Percentiles rank a stretch among this genome's conserved stretches.
Evolutionary conservation across 2,113 vertebrate species (phyloP).

Genomic region (Semicossyphus pulcher): DNA sequence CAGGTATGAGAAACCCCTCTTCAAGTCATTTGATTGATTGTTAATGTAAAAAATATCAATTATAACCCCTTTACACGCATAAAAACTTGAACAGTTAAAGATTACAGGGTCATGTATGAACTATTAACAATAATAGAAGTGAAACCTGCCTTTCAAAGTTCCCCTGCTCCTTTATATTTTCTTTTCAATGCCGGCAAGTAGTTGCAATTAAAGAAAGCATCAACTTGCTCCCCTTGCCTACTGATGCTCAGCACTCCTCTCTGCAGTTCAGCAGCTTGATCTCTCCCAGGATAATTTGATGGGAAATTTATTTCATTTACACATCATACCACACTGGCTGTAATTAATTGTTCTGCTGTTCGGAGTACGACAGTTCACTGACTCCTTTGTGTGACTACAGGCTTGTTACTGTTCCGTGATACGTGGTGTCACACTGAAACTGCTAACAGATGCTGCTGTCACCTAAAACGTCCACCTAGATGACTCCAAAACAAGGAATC

Average conservation of each 20-base stretch:
- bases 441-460: slow-evolving; percentile 69
- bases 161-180: slow-evolving; percentile 7
- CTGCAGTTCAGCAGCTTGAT: slow-evolving; percentile 73
- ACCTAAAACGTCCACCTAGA: slow-evolving; percentile 46
- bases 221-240: slow-evolving; percentile 60
- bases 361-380: slow-evolving; percentile 79
- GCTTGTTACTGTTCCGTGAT: slow-evolving; percentile 55
- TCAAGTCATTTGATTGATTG: background rate
- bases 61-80: background rate
- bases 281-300: slow-evolving; percentile 80
- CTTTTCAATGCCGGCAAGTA: slow-evolving; percentile 45
- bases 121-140: slow-evolving; percentile 1
- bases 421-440: slow-evolving; percentile 39
- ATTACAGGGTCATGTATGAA: background rate
- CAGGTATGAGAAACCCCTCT: too few species aligned
- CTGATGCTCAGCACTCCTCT: slow-evolving; percentile 72
- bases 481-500: slow-evolving; percentile 59
- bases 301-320: slow-evolving; percentile 84
- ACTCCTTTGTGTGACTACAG: slow-evolving; percentile 77
- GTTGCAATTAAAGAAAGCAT: slow-evolving; percentile 74
- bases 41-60: background rate
- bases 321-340: slow-evolving; percentile 79
- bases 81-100: background rate
- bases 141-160: slow-evolving; percentile 17
- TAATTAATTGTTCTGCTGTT: slow-evolving; percentile 85